These are phyloP conservation scores for Cavia aperea DNA, from an alignment of 2,113 vertebrate species.

Conservation along the genomic window DNA sequence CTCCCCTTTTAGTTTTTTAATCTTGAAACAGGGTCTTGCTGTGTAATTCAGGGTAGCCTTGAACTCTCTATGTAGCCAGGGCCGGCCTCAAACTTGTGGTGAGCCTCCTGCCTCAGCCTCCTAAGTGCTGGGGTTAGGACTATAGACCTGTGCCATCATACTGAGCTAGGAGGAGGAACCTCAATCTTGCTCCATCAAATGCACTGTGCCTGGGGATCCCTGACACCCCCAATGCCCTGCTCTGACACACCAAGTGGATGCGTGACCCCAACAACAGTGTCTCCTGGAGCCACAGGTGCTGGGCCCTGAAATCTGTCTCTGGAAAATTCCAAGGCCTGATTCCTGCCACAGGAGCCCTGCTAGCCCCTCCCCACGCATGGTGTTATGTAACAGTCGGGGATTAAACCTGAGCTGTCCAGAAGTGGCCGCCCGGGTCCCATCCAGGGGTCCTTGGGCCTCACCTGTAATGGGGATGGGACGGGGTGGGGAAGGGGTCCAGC, in stretches of 20 bases:
- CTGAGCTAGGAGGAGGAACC: background rate
- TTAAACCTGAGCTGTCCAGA: background rate
- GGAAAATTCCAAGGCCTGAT: constrained; percentile 65
- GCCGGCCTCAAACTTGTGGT: background rate
- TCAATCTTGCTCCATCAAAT: background rate
- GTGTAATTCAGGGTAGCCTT: background rate
- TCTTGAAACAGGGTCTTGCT: background rate
- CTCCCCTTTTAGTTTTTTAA: background rate
- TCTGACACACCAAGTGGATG: background rate
- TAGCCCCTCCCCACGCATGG: background rate
- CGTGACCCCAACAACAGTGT: background rate
- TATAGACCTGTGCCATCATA: background rate
- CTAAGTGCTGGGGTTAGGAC: background rate
- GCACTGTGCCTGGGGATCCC: background rate
- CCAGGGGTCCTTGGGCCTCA: background rate
- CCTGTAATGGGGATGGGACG: background rate
- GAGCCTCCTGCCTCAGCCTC: background rate
- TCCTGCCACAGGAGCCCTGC: constrained; percentile 17
- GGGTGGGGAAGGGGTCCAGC: background rate
- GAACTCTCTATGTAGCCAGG: background rate
- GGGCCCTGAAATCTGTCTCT: constrained; percentile 24
- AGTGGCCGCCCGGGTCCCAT: background rate
- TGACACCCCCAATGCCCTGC: background rate
- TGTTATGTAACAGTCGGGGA: constrained; percentile 38
- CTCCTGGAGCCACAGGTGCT: background rate